Base-by-base conservation (phyloP, 2,113 vertebrate species). In the Psammodynastes pulverulentus region DNA sequence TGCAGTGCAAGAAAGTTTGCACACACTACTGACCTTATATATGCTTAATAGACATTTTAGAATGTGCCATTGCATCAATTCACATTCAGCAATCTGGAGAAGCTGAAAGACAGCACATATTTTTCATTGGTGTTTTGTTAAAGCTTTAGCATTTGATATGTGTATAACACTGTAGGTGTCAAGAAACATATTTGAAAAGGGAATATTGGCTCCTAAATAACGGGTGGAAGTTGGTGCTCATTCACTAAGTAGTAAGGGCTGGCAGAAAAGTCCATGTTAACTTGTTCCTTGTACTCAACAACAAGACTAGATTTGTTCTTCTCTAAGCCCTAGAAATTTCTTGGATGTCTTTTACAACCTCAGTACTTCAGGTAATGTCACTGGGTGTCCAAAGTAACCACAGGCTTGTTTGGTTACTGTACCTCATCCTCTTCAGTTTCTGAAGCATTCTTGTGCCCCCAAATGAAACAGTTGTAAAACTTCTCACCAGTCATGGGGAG, bases 291-390 rank as follows among this genome's bases (percentile, higher is more conserved):
- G 67, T 67, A 87, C 56, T 7, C 45, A 72, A 72, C n/a, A 72
- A 72, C n/a, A 34, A 72, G 34, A 34, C 62, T 67, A 34, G 21
- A 4, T 3, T 1, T 15, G 46, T 84, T 93, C 43, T 34, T 62
- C 93, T 53, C 53, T 9, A 89, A 9, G 5, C 8, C 5, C 5
- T 87, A n/a, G 52, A 51, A 87, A 1, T 0, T 8, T 52, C 53
- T 90, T 72, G 34, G 72, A 45, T 51, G 19, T 86, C 93, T 94
- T 88, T 90, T 51, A n/a, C 0, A 0, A 9, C 52, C 90, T 92
- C 91, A 94, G 52, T 89, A 52, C 87, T 95, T 92, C 85, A 52
- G 85, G 43, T 51, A 4, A 93, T 84, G 49, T 87, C 92, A 51
- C 7, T 87, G 26, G 89, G 56, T 58, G 43, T n/a, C 3, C 21